Conservation (phyloP, 2,797 vertebrate genomes). For the Clamator glandarius region DNA sequence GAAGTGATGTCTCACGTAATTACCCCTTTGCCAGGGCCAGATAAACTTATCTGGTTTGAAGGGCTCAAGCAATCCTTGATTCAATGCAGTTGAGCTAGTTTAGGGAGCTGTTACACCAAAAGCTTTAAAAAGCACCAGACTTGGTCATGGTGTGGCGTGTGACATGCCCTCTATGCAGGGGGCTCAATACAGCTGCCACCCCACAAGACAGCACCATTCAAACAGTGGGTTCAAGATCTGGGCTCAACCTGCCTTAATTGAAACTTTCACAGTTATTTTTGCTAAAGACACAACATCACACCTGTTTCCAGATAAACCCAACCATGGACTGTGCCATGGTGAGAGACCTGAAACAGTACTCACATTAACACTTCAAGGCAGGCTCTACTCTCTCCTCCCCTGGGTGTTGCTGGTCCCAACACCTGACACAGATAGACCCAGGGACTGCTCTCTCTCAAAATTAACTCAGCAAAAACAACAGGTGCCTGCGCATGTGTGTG, state of each 20-base stretch:
- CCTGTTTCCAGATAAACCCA: neutral
- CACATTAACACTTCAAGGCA: neutral
- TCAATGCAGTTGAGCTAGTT: neutral
- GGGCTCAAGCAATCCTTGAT: neutral
- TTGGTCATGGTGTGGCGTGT: rapidly evolving
- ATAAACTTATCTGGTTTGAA: neutral
- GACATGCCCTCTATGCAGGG: neutral
- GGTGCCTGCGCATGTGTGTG: neutral
- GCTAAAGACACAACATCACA: neutral
- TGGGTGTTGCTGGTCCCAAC: neutral
- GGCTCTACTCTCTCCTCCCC: neutral
- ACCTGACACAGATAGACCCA: neutral
- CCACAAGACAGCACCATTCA: neutral
- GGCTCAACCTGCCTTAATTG: neutral
- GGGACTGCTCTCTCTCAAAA: neutral
- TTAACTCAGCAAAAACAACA: conserved; percentile 20
- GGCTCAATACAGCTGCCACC: neutral
- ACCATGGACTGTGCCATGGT: neutral
- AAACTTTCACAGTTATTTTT: neutral
- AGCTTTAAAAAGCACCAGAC: neutral
- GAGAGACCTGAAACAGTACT: neutral
- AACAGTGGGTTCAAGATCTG: neutral
- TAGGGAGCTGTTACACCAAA: neutral
- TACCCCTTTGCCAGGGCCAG: neutral
- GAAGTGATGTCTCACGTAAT: neutral